A percentile compares a stretch with the other conserved stretches of the same genome.
phyloP scores from a whole-genome alignment of 2,797 vertebrate species.

The Periparus ater region DNA sequence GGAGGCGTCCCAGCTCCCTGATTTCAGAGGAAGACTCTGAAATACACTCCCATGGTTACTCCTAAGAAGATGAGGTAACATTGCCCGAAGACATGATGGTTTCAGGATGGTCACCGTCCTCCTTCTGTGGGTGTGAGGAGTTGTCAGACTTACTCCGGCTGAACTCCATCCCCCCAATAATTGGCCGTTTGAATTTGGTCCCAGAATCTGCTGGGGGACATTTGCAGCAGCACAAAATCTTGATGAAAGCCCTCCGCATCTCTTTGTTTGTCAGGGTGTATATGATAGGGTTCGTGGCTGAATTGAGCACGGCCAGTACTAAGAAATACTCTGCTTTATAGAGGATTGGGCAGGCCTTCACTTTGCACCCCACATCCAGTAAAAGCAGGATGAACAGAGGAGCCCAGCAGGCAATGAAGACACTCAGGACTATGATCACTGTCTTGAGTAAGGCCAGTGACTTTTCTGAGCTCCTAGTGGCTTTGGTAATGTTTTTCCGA shows the following conservation, averaged over 20 bases:
- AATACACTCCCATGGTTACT: not conserved
- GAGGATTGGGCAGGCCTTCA: conserved; percentile 85
- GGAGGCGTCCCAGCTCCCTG: not conserved
- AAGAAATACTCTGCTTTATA: conserved; percentile 95
- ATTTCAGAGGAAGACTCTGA: conserved; percentile 34
- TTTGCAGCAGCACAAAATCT: conserved; percentile 86
- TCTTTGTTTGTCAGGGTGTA: conserved; percentile 97
- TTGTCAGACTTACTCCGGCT: conserved; percentile 96
- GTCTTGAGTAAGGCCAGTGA: conserved; percentile 95
- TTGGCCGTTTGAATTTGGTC: conserved; percentile 85
- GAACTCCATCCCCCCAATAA: conserved; percentile 89
- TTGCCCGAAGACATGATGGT: conserved; percentile 88
- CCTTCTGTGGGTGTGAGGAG: conserved; percentile 94
- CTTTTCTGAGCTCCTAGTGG: conserved; percentile 92
- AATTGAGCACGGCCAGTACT: conserved; percentile 94
- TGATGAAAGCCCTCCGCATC: conserved; percentile 93
- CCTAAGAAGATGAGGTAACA: conserved; percentile 84
- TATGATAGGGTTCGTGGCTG: conserved; percentile 95
- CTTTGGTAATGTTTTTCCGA: conserved; percentile 87
- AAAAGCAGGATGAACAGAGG: conserved; percentile 94
- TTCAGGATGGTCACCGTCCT: conserved; percentile 89
- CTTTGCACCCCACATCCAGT: conserved; percentile 92
- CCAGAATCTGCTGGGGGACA: conserved; percentile 74
- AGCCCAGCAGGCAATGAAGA: conserved; percentile 96
- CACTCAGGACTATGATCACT: conserved; percentile 95